Conservation (phyloP, 1,140 invertebrate genomes). For the Drosophila lowei region DNA sequence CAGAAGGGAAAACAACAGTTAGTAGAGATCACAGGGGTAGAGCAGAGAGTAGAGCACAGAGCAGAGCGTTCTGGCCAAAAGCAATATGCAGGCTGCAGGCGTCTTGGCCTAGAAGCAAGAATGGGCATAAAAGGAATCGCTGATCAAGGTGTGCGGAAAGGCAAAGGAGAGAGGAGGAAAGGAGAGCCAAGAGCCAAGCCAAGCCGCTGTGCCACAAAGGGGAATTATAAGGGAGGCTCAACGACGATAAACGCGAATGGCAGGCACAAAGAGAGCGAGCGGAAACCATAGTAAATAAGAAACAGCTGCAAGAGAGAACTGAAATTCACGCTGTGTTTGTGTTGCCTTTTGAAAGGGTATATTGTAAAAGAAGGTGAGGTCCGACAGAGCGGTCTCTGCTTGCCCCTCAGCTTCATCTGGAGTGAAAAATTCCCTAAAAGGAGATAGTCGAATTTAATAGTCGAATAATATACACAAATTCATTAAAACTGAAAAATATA, state of each 20-base stretch:
- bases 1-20: slow-evolving; percentile 54
- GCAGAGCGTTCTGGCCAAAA: slow-evolving; percentile 38
- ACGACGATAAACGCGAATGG: slow-evolving; percentile 59
- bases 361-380: too few relatives aligned
- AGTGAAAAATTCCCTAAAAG: too few relatives aligned
- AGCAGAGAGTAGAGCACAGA: too few relatives aligned
- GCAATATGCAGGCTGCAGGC: slow-evolving; percentile 50
- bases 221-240: slow-evolving; percentile 73
- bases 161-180: background rate
- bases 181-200: too few relatives aligned
- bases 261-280: slow-evolving; percentile 50
- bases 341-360: slow-evolving; percentile 5
- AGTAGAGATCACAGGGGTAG: slow-evolving; percentile 26
- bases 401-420: too few relatives aligned
- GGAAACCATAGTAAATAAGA: slow-evolving; percentile 78
- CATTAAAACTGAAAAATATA: too few relatives aligned
- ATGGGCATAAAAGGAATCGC: slow-evolving; percentile 29
- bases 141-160: slow-evolving; percentile 67
- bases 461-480: too few relatives aligned
- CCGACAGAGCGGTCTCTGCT: too few relatives aligned
- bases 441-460: too few relatives aligned
- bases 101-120: slow-evolving; percentile 62
- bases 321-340: slow-evolving; percentile 18
- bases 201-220: slow-evolving; percentile 17
- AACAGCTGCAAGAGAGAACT: slow-evolving; percentile 67